phyloP scores from a whole-genome alignment of 2,888 invertebrate genomes.

The Tetrapedia diversipes region DNA sequence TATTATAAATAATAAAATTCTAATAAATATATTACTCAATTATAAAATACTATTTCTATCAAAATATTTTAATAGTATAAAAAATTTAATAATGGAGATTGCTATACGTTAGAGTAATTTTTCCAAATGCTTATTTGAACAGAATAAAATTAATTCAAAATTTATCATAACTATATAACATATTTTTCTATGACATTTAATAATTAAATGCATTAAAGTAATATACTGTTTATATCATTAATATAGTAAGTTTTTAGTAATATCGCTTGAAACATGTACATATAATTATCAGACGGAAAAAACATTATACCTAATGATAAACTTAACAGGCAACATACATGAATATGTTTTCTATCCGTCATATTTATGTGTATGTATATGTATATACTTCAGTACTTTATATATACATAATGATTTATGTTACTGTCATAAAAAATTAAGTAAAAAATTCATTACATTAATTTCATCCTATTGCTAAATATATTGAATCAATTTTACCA shows the following conservation, averaged over 20 bases:
- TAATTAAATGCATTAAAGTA: constrained; percentile 10
- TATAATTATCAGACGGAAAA: not conserved
- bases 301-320: not conserved
- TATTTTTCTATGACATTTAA: not conserved
- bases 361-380: not conserved
- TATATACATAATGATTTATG: constrained; percentile 1
- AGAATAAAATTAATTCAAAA: not conserved
- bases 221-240: not conserved
- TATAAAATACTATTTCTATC: not conserved
- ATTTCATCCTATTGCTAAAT: not conserved
- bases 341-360: not conserved
- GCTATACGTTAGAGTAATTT: not conserved
- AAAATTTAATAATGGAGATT: not conserved
- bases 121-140: not conserved
- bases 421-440: not conserved
- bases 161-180: not conserved
- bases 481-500: not conserved
- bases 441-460: not conserved
- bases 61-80: not conserved
- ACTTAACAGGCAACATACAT: not conserved
- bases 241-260: not conserved
- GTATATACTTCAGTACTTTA: not conserved
- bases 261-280: not conserved
- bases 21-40: not conserved
- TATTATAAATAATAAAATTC: not conserved